These are phyloP conservation scores for Camelus bactrianus DNA, from an alignment of 2,113 vertebrate genomes.

Conservation along the genomic window DNA sequence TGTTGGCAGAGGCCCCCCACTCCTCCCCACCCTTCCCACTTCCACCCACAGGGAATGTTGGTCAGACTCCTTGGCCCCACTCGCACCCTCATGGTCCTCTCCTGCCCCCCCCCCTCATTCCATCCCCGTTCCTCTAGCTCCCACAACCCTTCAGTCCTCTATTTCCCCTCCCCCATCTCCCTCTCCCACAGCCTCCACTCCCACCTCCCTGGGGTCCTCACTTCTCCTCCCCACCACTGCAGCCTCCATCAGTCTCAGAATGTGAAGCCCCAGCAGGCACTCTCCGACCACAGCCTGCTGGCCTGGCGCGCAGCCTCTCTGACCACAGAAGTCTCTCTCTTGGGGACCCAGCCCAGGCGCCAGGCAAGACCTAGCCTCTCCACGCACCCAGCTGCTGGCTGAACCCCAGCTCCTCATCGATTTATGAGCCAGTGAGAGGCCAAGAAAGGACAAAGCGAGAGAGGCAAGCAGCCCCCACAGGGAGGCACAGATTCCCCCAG, in stretches of 20 bases:
- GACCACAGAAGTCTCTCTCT: slow-evolving; percentile 5
- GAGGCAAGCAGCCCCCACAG: background rate
- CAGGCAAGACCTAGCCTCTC: background rate
- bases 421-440: background rate
- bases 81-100: background rate
- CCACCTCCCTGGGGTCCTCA: background rate
- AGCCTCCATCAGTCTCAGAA: background rate
- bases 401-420: background rate
- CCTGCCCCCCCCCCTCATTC: background rate
- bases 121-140: background rate
- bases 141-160: background rate
- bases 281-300: slow-evolving; percentile 61
- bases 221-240: background rate
- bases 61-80: background rate
- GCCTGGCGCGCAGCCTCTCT: background rate
- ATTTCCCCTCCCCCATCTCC: background rate
- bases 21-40: background rate
- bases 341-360: background rate
- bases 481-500: background rate
- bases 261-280: background rate
- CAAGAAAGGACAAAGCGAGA: background rate
- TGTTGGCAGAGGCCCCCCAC: background rate
- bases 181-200: background rate
- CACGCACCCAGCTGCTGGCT: background rate
- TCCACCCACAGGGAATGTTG: too few relatives aligned